A percentile compares a stretch with the other conserved stretches of the same genome.
phyloP scores from a whole-genome alignment of 2,113 vertebrate species.

The Pan troglodytes region NHGRI_mPanTro3-v2.1_pri NC_072420.2:7086001-7086500 shows the following conservation, averaged over 20 bases:
- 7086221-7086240: no score
- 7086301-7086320: no score
- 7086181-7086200: no score
- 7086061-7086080: not conserved
- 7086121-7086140: no score
- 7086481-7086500: not conserved
- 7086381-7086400: not conserved
- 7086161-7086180: no score
- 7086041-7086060: fast-evolving
- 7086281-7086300: no score
- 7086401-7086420: not conserved
- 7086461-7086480: not conserved
- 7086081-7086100: not conserved
- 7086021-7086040: not conserved
- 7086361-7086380: not conserved
- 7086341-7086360: not conserved
- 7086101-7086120: not conserved
- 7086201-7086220: no score
- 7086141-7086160: no score
- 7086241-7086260: no score
- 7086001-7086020: not conserved
- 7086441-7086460: not conserved
- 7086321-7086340: no score
- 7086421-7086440: not conserved
- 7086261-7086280: no score